Percentiles rank a stretch among this genome's conserved stretches.
phyloP scores from a whole-genome alignment of 2,113 vertebrate species.

The Myanophis thanlyinensis region DNA sequence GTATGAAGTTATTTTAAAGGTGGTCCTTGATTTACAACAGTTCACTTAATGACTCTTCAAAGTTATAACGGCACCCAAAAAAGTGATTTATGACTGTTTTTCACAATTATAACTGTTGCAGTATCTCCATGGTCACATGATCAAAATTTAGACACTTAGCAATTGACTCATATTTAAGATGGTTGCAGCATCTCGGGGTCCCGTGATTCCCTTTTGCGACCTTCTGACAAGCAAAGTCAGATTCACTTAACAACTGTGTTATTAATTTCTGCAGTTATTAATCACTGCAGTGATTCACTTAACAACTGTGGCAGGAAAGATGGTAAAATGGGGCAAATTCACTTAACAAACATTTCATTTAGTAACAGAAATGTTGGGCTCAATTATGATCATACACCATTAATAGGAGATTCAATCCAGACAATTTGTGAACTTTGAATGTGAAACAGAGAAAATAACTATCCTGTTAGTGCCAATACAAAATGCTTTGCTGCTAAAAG shows the following conservation, averaged over 20 bases:
- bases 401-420: not conserved
- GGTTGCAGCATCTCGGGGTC: not conserved
- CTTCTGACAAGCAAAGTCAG: not conserved
- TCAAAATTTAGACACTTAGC: not conserved
- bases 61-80: not conserved
- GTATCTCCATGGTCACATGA: not conserved
- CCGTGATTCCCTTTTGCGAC: not conserved
- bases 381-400: not conserved
- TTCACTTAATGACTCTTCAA: not conserved
- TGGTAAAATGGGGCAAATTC: not conserved
- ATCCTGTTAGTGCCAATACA: not conserved
- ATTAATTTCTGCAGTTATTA: too few relatives aligned
- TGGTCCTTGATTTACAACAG: not conserved
- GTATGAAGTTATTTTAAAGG: not conserved
- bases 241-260: not conserved
- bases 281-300: not conserved
- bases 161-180: not conserved
- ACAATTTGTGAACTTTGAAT: not conserved
- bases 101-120: too few relatives aligned
- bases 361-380: not conserved
- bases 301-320: not conserved
- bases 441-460: not conserved
- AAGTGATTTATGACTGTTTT: not conserved
- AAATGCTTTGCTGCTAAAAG: not conserved
- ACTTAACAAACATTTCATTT: not conserved